Percentiles rank a stretch among this genome's conserved stretches.
Evolutionary conservation across 2,888 invertebrate species (phyloP).

Genomic region (Bombylius discolor): DNA sequence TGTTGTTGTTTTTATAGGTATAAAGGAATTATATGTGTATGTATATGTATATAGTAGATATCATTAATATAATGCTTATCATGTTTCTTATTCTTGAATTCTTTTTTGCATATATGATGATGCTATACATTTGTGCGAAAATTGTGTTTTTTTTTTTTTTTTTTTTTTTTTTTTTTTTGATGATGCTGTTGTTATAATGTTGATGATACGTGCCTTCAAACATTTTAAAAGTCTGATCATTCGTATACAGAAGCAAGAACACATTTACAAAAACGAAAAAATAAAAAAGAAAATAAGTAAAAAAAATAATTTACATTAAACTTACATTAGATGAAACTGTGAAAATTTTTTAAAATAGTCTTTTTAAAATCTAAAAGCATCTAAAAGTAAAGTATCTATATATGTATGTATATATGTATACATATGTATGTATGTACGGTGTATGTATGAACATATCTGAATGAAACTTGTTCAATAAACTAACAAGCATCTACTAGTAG

Average conservation of each 20-base stretch:
- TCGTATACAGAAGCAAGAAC: too few relatives aligned
- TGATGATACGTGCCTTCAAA: neutral
- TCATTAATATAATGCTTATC: neutral
- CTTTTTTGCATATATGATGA: neutral
- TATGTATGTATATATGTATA: too few relatives aligned
- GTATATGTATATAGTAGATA: neutral
- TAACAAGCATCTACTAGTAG: too few relatives aligned
- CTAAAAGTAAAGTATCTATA: neutral
- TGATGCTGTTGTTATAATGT: neutral
- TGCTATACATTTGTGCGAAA: neutral
- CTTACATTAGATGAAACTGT: too few relatives aligned
- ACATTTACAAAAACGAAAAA: too few relatives aligned
- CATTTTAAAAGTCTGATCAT: too few relatives aligned
- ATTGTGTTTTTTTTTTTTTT: neutral
- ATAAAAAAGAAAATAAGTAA: too few relatives aligned
- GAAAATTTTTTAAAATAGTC: neutral
- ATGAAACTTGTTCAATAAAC: too few relatives aligned
- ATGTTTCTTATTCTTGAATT: too few relatives aligned
- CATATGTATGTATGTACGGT: neutral
- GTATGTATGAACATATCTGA: neutral
- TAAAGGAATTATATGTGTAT: neutral
- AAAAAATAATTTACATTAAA: too few relatives aligned
- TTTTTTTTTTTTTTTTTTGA: neutral
- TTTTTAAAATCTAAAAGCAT: neutral
- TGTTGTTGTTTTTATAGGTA: neutral